Evolutionary conservation across 2,888 invertebrate species (phyloP), one percentile per base, ranked within the genome.

Genomic region (Elysia crispata): DNA sequence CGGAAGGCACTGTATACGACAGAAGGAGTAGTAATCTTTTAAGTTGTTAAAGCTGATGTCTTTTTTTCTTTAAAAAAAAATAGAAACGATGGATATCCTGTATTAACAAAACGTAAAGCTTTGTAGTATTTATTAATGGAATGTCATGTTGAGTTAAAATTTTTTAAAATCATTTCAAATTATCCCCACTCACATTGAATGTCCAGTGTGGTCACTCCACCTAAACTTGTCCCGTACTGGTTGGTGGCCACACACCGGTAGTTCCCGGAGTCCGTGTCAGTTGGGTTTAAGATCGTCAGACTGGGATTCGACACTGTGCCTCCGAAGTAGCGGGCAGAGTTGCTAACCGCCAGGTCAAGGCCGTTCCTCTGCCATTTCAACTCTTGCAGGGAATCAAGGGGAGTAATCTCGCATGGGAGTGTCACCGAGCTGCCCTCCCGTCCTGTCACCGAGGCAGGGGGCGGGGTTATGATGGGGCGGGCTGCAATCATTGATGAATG

Each of bases 341-440:
- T 11, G n/a, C 8, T 54, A 1, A 54, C 54, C 25, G n/a, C 28
- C 15, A 73, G 28, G 18, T 28, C 23, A 11, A 15, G 23, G n/a
- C 73, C 73, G 28, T 73, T 28, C 66, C 64, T 76, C n/a, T 33
- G 33, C 76, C 76, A 76, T 15, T 66, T 41, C 13, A 76, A 41
- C 25, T 66, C 66, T 23, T 33, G 62, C 64, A 76, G 76, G 15
- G 64, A 41, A 23, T 76, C 31, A 28, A 76, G 41, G 13, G 64
- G 64, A 30, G 76, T 66, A n/a, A 76, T 64, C 25, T 31, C 30
- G 30, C 76, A 76, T 1, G 28, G 33, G 3, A 76, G 20, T 1
- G 50, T 49, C 23, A 66, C 76, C 30, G 60, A n/a, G 30, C 1
- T 15, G 49, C 57, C 57, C 23, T 64, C 66, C 15, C 13, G 1